Percentiles rank a stretch among this genome's conserved stretches.
phyloP scores from a whole-genome alignment of 1,140 invertebrate species.

The Aricia agestis region DNA sequence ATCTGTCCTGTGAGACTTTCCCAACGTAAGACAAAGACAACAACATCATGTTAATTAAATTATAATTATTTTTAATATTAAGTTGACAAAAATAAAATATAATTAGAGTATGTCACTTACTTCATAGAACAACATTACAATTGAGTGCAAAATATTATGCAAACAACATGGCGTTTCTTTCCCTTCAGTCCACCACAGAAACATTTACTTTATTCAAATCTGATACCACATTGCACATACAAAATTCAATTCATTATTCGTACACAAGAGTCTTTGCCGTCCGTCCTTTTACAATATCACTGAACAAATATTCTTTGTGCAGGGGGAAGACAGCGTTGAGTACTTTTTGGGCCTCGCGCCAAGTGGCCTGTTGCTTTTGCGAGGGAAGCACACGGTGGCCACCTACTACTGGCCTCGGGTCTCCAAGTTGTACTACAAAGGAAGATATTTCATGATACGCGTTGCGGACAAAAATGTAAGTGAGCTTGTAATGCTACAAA shows the following conservation, averaged over 20 bases:
- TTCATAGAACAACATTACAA: too few relatives aligned
- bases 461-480: conserved; percentile 96
- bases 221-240: not conserved
- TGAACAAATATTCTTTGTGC: conserved; percentile 49
- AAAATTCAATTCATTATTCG: not conserved
- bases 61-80: too few relatives aligned
- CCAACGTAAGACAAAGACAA: too few relatives aligned
- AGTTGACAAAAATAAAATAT: too few relatives aligned
- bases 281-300: conserved; percentile 30
- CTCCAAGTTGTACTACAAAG: conserved; percentile 96
- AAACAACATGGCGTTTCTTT: too few relatives aligned
- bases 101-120: too few relatives aligned
- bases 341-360: conserved; percentile 98
- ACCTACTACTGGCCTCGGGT: conserved; percentile 99
- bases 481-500: not conserved
- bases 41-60: too few relatives aligned
- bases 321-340: conserved; percentile 98
- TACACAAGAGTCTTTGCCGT: not conserved
- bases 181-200: too few relatives aligned
- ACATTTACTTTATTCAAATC: not conserved
- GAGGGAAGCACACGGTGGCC: conserved; percentile 97
- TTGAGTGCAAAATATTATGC: too few relatives aligned
- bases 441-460: conserved; percentile 95
- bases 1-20: too few relatives aligned
- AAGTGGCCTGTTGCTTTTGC: conserved; percentile 96